These are phyloP conservation scores for Pemphredon lugubris DNA, from an alignment of 2,888 invertebrate species.

Conservation along the genomic window DNA sequence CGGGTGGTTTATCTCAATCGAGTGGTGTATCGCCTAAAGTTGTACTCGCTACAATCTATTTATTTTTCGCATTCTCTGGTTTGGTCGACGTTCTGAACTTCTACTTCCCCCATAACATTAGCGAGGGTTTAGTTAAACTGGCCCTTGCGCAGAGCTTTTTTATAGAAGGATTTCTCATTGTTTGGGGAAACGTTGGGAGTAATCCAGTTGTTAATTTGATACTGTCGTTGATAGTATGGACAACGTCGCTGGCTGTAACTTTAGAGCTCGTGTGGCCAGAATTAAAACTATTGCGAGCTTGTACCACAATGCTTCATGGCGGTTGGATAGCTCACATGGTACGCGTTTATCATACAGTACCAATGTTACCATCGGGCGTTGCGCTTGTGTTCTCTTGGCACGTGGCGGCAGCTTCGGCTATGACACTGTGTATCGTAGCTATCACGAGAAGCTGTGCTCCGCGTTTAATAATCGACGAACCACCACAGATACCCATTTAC, in stretches of 20 bases:
- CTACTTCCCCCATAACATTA: slow-evolving; percentile 78
- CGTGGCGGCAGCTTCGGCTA: slow-evolving; percentile 72
- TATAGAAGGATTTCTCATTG: slow-evolving; percentile 78
- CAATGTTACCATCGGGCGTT: slow-evolving; percentile 34
- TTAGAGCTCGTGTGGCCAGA: slow-evolving; percentile 76
- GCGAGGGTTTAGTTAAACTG: slow-evolving; percentile 76
- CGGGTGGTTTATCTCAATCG: slow-evolving; percentile 66
- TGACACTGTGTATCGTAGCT: slow-evolving; percentile 72
- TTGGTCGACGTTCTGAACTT: slow-evolving; percentile 79
- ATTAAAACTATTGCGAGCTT: slow-evolving; percentile 70
- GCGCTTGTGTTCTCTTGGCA: slow-evolving; percentile 72
- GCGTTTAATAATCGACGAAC: slow-evolving; percentile 63
- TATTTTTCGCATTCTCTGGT: slow-evolving; percentile 80
- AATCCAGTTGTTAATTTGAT: slow-evolving; percentile 62
- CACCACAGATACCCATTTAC: slow-evolving; percentile 75
- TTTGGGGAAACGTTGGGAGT: slow-evolving; percentile 62
- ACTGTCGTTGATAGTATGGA: slow-evolving; percentile 71
- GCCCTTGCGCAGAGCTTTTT: slow-evolving; percentile 78
- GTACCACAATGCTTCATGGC: slow-evolving; percentile 73
- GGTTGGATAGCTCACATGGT: slow-evolving; percentile 76
- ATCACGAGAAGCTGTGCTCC: slow-evolving; percentile 72
- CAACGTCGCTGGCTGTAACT: slow-evolving; percentile 66
- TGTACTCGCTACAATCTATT: slow-evolving; percentile 78
- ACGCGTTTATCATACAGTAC: slow-evolving; percentile 59
- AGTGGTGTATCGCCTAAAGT: slow-evolving; percentile 73